Percentiles rank a stretch among this genome's conserved stretches.
phyloP scores from a whole-genome alignment of 2,888 invertebrate genomes.

The Latrodectus elegans region DNA sequence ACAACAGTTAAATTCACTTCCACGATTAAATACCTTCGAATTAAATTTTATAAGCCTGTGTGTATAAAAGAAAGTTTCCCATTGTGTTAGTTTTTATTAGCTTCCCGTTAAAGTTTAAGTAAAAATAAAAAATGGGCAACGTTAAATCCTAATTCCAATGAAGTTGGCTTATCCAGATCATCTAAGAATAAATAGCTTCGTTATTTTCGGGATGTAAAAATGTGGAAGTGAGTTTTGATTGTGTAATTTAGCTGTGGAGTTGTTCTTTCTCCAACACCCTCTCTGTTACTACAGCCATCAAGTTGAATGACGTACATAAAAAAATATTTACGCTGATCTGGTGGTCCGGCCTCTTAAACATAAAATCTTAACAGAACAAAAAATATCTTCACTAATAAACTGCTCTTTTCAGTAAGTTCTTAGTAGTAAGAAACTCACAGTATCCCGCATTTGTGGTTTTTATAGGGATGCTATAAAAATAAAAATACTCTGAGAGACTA shows the following conservation, averaged over 20 bases:
- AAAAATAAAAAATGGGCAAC: not conserved
- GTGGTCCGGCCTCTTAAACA: conserved; percentile 45
- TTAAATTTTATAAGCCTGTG: too few relatives aligned
- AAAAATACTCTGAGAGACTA: too few relatives aligned
- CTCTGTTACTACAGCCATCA: conserved; percentile 45
- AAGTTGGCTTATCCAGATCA: conserved; percentile 28
- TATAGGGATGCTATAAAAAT: too few relatives aligned
- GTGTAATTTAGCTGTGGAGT: conserved; percentile 6
- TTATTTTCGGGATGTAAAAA: conserved; percentile 34
- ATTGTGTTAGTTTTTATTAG: too few relatives aligned
- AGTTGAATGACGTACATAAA: conserved; percentile 42
- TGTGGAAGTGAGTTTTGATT: not conserved
- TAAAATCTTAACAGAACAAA: conserved; percentile 16
- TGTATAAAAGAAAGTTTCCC: too few relatives aligned
- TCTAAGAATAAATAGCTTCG: conserved; percentile 34
- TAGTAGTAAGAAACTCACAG: conserved; percentile 1
- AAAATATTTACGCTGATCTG: conserved; percentile 57
- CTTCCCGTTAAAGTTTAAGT: too few relatives aligned
- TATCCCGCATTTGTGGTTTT: too few relatives aligned
- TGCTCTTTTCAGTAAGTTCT: conserved; percentile 46
- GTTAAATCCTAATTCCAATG: conserved; percentile 19
- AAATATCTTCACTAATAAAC: conserved; percentile 59
- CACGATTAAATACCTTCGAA: too few relatives aligned
- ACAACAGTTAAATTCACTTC: too few relatives aligned
- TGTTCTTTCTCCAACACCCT: conserved; percentile 22